These are phyloP conservation scores for Hydropsyche tenuis DNA, from an alignment of 1,140 invertebrate genomes.

Conservation along the genomic window DNA sequence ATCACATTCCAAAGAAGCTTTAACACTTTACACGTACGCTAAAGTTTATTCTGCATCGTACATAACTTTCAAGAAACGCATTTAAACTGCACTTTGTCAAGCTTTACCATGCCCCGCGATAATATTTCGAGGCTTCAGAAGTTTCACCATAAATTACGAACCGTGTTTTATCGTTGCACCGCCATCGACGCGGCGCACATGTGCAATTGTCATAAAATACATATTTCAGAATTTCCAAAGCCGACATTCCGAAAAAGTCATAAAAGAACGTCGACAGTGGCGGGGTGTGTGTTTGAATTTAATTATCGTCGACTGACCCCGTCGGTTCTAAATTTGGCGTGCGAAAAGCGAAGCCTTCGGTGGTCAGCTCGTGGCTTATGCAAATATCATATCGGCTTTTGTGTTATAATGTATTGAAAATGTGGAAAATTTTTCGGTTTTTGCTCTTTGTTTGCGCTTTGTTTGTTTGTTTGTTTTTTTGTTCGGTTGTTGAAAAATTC, in stretches of 20 bases:
- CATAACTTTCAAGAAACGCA: background rate
- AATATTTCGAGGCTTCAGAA: background rate
- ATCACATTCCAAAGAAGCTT: background rate
- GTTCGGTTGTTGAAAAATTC: no score
- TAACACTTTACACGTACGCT: background rate
- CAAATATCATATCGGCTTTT: slow-evolving; percentile 5
- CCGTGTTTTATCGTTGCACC: no score
- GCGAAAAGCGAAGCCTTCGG: background rate
- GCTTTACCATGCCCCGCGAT: slow-evolving; percentile 5
- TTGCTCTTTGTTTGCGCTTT: no score
- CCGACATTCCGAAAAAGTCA: no score
- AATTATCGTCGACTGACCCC: slow-evolving; percentile 15
- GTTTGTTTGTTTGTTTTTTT: no score
- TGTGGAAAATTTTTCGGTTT: no score
- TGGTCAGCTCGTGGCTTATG: background rate
- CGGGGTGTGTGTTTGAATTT: background rate
- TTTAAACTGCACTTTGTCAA: slow-evolving; percentile 9
- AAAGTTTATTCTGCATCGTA: background rate
- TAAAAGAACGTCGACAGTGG: no score
- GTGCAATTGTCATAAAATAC: no score
- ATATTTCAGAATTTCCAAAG: no score
- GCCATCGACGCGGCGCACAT: no score
- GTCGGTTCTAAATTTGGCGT: slow-evolving; percentile 7
- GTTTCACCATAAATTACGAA: background rate
- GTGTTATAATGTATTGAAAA: no score